Evolutionary conservation across 1,140 invertebrate genomes (phyloP), one percentile per base, ranked within the genome.

Genomic region (Saccostrea echinata): DNA sequence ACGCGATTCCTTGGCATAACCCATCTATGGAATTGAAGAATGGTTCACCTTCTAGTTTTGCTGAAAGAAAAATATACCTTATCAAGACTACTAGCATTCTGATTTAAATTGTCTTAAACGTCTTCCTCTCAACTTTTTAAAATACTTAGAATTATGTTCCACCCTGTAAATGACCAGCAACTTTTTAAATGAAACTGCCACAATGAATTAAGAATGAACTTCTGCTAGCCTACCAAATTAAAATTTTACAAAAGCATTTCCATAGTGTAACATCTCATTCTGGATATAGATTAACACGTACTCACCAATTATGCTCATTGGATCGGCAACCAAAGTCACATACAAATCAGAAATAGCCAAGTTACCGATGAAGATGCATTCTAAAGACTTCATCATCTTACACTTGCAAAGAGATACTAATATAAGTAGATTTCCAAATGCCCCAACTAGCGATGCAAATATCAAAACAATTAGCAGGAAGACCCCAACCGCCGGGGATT

Each of bases 1-100:
- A 90, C 3, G 86, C 94, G 21, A 94, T 91, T 12, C 89, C 84
- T n/a, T 90, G 89, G 87, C 94, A 94, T n/a, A 94, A 81, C 21
- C 89, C 89, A n/a, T 90, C 87, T 18, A 91, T 81, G 21, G 61
- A 33, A 18, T 51, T 83, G 43, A 83, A 83, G 43, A 83, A 83
- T 6, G 86, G 30, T 18, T 91, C 88, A 2, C 91, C 91, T 84
- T 91, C 91, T 6, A 92, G 33, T 84, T 91, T 91, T 16, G 89
- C 91, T 92, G 88, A 64, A 84, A 33, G 88, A 64, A 84, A 33
- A 76, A 30, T 3, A 76, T 33, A 35, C 3, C 12, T 12, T 13
- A 76, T 76, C 9, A 33, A 76, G 24, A 30, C 27, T 76, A 18
- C 27, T 13, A 12, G 24, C 57, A 9, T 64, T n/a, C 6, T 64